Conservation (phyloP, 2,888 invertebrate genomes). For the Xestoiulus laeticollis region DNA sequence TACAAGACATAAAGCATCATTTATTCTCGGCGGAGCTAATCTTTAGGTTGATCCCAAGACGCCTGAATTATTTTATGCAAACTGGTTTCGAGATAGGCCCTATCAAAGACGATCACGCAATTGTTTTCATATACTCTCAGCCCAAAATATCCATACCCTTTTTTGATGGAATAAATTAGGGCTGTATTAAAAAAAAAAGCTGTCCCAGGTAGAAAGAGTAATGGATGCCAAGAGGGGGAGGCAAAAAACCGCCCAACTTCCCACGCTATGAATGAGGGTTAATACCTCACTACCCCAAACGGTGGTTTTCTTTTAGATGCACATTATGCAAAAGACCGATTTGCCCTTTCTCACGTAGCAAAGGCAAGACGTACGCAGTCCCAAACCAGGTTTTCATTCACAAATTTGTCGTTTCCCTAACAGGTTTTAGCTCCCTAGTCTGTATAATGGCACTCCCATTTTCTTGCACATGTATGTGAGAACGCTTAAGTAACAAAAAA, state of each 20-base stretch:
- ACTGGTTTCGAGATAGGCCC: not conserved
- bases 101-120: not conserved
- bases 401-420: not conserved
- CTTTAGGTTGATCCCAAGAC: not conserved
- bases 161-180: conserved; percentile 7
- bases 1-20: not conserved
- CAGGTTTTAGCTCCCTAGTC: conserved; percentile 34
- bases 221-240: not conserved
- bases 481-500: not conserved
- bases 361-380: not conserved
- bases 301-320: not conserved
- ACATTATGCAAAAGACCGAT: not conserved
- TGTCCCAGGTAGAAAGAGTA: not conserved
- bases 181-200: not conserved
- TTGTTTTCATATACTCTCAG: not conserved
- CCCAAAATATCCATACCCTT: conserved; percentile 12
- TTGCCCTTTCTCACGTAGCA: conserved; percentile 21
- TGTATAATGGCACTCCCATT: conserved; percentile 9
- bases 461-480: not conserved
- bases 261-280: not conserved
- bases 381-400: conserved; percentile 28
- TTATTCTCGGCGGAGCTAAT: not conserved
- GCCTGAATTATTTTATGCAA: not conserved
- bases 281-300: not conserved
- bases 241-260: not conserved